These are phyloP conservation scores for Crotalus viridis DNA, from an alignment of 2,113 vertebrate genomes.

Conservation along the genomic window DNA sequence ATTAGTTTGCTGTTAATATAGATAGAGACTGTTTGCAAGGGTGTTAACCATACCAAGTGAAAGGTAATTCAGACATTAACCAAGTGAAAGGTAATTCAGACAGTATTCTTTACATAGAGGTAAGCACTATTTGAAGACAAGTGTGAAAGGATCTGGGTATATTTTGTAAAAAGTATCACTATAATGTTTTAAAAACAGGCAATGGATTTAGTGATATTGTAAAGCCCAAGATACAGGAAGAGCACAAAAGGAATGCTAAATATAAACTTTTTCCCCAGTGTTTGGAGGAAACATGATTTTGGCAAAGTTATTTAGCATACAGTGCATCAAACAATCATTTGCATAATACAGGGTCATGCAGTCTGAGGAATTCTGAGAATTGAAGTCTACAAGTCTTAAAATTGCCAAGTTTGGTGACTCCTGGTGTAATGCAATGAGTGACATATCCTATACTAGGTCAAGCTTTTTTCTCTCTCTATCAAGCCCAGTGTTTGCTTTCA, in stretches of 20 bases:
- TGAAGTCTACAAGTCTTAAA: not conserved
- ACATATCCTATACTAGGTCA: not conserved
- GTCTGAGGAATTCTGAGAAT: not conserved
- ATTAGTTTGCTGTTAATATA: conserved; percentile 48
- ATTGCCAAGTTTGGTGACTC: not conserved
- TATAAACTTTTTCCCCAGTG: not conserved
- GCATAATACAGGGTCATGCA: too few relatives aligned
- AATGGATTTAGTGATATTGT: not conserved
- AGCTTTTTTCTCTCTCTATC: not conserved
- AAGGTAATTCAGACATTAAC: conserved; percentile 33
- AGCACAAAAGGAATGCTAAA: not conserved
- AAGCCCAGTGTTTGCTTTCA: not conserved
- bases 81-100: conserved; percentile 38
- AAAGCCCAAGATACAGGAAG: not conserved
- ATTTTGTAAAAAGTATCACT: not conserved
- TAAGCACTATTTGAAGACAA: conserved; percentile 13
- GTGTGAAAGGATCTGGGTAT: not conserved
- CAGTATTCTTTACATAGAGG: conserved; percentile 37
- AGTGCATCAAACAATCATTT: not conserved
- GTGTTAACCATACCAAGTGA: conserved; percentile 33
- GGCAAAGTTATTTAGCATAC: not conserved
- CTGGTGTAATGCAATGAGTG: not conserved
- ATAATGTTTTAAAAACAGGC: not conserved
- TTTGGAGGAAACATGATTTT: not conserved
- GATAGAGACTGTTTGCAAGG: conserved; percentile 37